Evolutionary conservation across 2,113 vertebrate genomes (phyloP).

Genomic region (Pao palembangensis): DNA sequence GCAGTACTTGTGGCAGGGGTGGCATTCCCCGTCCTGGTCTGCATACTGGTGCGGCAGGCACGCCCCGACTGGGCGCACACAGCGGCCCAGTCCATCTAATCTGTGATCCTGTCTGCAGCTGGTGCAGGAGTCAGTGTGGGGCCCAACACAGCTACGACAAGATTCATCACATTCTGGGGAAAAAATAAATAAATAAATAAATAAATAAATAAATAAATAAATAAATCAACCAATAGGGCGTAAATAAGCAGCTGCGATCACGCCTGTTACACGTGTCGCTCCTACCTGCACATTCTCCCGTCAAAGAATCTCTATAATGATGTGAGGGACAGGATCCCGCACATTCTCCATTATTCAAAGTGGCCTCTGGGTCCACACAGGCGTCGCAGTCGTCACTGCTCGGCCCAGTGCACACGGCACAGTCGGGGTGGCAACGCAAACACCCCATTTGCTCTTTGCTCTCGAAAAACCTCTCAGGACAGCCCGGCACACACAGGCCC

Average conservation of each 20-base stretch:
- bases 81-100: conserved; percentile 58
- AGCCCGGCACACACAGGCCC: conserved; percentile 73
- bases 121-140: conserved; percentile 67
- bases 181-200: no score
- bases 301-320: conserved; percentile 73
- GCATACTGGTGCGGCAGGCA: conserved; percentile 77
- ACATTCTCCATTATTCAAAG: conserved; percentile 75
- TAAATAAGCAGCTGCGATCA: neutral
- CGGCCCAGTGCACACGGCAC: conserved; percentile 77
- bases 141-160: conserved; percentile 78
- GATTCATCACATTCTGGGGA: conserved; percentile 77
- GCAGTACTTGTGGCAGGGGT: conserved; percentile 82
- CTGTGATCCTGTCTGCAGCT: conserved; percentile 73
- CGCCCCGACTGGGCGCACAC: conserved; percentile 43
- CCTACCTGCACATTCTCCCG: conserved; percentile 79
- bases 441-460: conserved; percentile 68
- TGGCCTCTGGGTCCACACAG: conserved; percentile 54
- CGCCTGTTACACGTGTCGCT: neutral
- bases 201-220: no score
- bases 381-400: conserved; percentile 72
- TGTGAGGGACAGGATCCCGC: conserved; percentile 73
- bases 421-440: conserved; percentile 77
- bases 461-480: conserved; percentile 77
- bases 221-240: neutral
- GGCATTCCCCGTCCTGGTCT: conserved; percentile 67